These are phyloP conservation scores for Pomacea maculata DNA, from an alignment of 1,140 invertebrate species.

Conservation along the genomic window DNA sequence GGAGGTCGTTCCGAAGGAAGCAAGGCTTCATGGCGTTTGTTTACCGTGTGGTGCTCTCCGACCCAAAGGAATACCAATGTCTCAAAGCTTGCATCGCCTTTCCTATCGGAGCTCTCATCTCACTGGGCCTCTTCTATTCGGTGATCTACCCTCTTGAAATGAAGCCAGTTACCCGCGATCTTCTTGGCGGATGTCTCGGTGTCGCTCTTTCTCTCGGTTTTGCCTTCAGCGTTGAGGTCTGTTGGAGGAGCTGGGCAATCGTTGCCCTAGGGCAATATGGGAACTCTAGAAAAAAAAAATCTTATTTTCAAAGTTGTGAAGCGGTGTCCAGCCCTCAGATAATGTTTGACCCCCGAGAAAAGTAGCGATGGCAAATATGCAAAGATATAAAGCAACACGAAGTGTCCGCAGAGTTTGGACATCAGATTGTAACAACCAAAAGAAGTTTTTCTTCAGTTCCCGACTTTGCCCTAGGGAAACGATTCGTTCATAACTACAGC, in stretches of 20 bases:
- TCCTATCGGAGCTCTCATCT: slow-evolving; percentile 28
- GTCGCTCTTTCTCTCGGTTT: slow-evolving; percentile 43
- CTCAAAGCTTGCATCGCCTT: slow-evolving; percentile 34
- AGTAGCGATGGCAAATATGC: no score
- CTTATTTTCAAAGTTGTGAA: no score
- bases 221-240: slow-evolving; percentile 41
- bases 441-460: no score
- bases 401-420: no score
- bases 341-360: no score
- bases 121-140: slow-evolving; percentile 27
- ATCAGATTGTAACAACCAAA: no score
- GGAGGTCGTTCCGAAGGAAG: background rate
- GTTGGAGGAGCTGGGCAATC: background rate
- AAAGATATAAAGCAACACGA: no score
- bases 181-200: slow-evolving; percentile 35
- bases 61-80: slow-evolving; percentile 23
- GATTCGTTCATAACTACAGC: no score
- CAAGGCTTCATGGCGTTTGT: slow-evolving; percentile 5
- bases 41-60: slow-evolving; percentile 11
- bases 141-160: slow-evolving; percentile 39
- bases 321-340: no score
- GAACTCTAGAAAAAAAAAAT: no score
- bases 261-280: no score
- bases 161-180: slow-evolving; percentile 12
- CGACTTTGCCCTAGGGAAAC: no score